phyloP scores from a whole-genome alignment of 2,113 vertebrate species.

The Gymnocephalus cernua region DNA sequence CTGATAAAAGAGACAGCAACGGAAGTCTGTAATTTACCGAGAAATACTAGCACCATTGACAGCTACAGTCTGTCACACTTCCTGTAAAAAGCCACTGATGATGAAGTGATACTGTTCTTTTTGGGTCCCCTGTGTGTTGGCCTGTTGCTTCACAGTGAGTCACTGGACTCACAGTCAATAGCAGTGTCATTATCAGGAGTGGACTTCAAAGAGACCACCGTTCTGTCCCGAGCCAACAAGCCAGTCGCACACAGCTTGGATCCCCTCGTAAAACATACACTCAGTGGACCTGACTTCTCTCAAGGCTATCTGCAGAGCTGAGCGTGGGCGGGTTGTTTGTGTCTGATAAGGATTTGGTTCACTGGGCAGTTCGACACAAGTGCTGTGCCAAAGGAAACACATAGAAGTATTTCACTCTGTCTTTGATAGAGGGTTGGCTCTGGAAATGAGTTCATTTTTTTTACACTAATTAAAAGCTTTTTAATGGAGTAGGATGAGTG shows the following conservation, averaged over 20 bases:
- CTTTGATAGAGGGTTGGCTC: slow-evolving; percentile 69
- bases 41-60: not conserved
- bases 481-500: slow-evolving; percentile 48
- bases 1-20: slow-evolving; percentile 9
- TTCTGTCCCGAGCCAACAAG: slow-evolving; percentile 48
- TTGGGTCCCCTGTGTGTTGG: not conserved
- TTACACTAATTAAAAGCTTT: slow-evolving; percentile 74
- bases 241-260: slow-evolving; percentile 62
- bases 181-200: slow-evolving; percentile 51
- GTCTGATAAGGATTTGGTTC: slow-evolving; percentile 77
- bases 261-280: slow-evolving; percentile 70
- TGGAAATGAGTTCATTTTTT: slow-evolving; percentile 63
- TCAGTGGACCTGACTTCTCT: slow-evolving; percentile 66
- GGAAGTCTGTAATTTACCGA: slow-evolving; percentile 47
- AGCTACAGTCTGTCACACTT: slow-evolving; percentile 1
- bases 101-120: slow-evolving; percentile 42
- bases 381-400: slow-evolving; percentile 73
- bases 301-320: slow-evolving; percentile 63
- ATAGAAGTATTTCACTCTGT: slow-evolving; percentile 72
- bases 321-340: slow-evolving; percentile 76
- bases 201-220: slow-evolving; percentile 61
- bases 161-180: slow-evolving; percentile 56
- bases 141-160: slow-evolving; percentile 57
- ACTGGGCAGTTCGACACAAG: slow-evolving; percentile 62
- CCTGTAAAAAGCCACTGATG: slow-evolving; percentile 41